Base-by-base conservation (phyloP, 2,797 vertebrate genomes). In the Muscicapa comitata region DNA sequence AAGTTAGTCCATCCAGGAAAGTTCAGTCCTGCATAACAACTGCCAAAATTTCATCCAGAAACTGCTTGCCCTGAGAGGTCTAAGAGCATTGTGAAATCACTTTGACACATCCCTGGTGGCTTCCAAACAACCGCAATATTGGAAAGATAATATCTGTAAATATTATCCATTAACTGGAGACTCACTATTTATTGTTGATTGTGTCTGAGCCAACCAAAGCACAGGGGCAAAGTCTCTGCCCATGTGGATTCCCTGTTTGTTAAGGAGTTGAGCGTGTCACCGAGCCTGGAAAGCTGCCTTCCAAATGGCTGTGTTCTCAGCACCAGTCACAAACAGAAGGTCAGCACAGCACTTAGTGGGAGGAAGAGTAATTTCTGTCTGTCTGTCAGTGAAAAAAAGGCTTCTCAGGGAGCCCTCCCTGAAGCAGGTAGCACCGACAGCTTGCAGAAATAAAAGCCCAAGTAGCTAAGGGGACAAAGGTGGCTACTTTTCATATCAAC, bases 151-250 rank as follows among this genome's bases (percentile, higher is more conserved):
- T n/a, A 80, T 21, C 47, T 65, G 48, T 62, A 89, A 87, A 76
- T 74, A 88, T 87, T 92, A 89, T 29, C 63, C n/a, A 86, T 93
- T 96, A 96, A 94, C 88, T 1, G 2, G 18, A 88, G 40, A 17
- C 11, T 19, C 10, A 16, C 23, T 54, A 33, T 51, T 55, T 47
- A 74, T 40, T 79, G 40, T 25, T 58, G 70, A 50, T 24, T 83
- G 57, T 61, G 28, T 63, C 26, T 75, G 76, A 94, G 81, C 51
- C 70, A 84, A 21, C 28, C 31, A 90, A 88, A 94, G 43, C 82
- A 65, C 8, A 31, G 35, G 82, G 70, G 66, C 79, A 93, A 96
- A 94, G 75, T 94, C 79, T 65, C 38, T 86, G 43, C 50, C 54
- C 43, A 23, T 10, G 45, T 6, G 1, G 17, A 57, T 90, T 91